A percentile compares a stretch with the other conserved stretches of the same genome.
Evolutionary conservation across 2,113 vertebrate genomes (phyloP).

Genomic region (Vulpes ferrilata): DNA sequence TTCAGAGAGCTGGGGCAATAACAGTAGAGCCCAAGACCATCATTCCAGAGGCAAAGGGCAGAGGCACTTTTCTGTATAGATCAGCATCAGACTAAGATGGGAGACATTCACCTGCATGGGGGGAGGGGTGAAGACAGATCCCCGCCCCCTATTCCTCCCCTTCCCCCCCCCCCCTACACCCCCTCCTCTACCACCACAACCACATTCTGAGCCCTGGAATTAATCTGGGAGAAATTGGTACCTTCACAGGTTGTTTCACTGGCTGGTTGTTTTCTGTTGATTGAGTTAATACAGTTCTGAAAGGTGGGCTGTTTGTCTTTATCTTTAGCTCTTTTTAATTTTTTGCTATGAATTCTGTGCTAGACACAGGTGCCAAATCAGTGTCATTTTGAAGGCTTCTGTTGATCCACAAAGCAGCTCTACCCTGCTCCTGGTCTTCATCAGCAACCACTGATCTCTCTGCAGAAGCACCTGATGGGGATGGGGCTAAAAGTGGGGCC

Average conservation of each 20-base stretch:
- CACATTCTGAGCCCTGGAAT: neutral
- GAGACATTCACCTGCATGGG: neutral
- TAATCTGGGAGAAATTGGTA: neutral
- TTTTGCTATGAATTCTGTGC: neutral
- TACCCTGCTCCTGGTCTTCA: neutral
- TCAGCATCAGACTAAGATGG: slow-evolving; percentile 45
- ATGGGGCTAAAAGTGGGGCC: neutral
- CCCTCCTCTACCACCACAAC: rapidly evolving
- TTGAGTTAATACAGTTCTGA: neutral
- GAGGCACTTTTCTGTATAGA: slow-evolving; percentile 59
- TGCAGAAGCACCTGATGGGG: rapidly evolving
- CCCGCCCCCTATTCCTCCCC: rapidly evolving
- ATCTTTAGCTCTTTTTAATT: neutral
- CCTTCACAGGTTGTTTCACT: neutral
- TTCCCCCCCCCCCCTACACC: no score
- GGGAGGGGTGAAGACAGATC: neutral
- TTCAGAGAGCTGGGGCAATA: slow-evolving; percentile 72
- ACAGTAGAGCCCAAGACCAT: slow-evolving; percentile 65
- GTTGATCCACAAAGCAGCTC: neutral
- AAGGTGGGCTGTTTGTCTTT: neutral
- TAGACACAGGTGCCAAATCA: neutral
- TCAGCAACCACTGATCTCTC: neutral
- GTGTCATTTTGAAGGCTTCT: neutral
- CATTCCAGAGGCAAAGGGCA: slow-evolving; percentile 71
- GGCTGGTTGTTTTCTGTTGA: neutral